Evolutionary conservation across 2,113 vertebrate species (phyloP).

Genomic region (Puntigrus tetrazona): DNA sequence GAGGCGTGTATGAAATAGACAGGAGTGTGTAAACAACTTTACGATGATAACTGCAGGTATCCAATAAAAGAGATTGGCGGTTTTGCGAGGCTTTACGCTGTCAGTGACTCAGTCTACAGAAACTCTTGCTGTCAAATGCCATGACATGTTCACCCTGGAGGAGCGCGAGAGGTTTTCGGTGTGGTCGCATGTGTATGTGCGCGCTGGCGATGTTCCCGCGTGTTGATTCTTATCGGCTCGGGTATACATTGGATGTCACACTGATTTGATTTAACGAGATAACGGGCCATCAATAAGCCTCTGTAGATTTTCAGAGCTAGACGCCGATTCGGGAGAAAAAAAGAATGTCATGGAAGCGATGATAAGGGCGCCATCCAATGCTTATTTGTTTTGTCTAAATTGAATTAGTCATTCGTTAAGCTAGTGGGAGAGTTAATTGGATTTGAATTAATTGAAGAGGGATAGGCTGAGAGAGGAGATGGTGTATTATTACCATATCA

Average conservation of each 20-base stretch:
- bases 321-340: background rate
- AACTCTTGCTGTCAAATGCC: conserved; percentile 17
- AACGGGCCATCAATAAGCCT: conserved; percentile 35
- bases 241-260: conserved; percentile 40
- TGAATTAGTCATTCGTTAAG: conserved; percentile 56
- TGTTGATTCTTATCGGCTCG: conserved; percentile 33
- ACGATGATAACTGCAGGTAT: conserved; percentile 50
- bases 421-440: conserved; percentile 62
- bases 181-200: conserved; percentile 29
- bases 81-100: conserved; percentile 18
- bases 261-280: conserved; percentile 46
- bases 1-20: background rate
- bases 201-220: background rate
- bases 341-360: conserved; percentile 24
- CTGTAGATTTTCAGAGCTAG: conserved; percentile 8
- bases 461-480: conserved; percentile 10
- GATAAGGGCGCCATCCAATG: conserved; percentile 32
- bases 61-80: conserved; percentile 50
- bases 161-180: conserved; percentile 6
- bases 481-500: conserved; percentile 33
- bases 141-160: conserved; percentile 23
- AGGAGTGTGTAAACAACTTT: conserved; percentile 55
- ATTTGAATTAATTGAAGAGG: conserved; percentile 50
- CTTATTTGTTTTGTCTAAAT: conserved; percentile 63
- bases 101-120: conserved; percentile 53